Evolutionary conservation across 2,113 vertebrate species (phyloP), one percentile per base, ranked within the genome.

Genomic region (Callionymus lyra): DNA sequence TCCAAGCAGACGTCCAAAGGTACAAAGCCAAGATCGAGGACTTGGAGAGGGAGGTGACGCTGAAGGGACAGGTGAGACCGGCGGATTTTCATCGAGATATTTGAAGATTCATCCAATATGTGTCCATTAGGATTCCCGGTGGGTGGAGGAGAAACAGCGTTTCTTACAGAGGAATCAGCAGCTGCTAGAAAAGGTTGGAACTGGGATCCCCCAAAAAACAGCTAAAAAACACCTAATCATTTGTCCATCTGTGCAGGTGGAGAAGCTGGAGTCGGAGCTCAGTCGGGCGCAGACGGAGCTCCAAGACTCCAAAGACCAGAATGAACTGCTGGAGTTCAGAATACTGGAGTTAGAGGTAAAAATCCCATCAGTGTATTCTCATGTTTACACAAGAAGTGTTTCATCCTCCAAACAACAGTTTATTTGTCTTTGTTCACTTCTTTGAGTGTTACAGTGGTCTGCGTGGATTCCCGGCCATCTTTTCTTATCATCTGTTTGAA

Each of bases 11-110:
- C 16, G 83, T 91, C 59, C 86, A 89, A 57, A 87, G 91, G 50
- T 94, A 94, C 41, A 94, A 93, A 82, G 93, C 93, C 70, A 98
- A 98, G 86, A 97, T 98, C 53, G 95, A 99, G 81, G 95, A 99
- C 56, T 79, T 99, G 72, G 91, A 98, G 64, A 97, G 90, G 51
- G 94, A 90, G 16, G 50, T 99, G 59, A 86, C 85, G 36, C 74
- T 88, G 53, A 97, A 88, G 72, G 94, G 95, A 65, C 94, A 99
- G 90, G 95, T 97, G 79, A 55, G 83, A 18, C 27, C 27, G 1
- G 6, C 32, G 38, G 6, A 38, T 8, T n/a, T n/a, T 36, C 12
- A 13, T 2, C 27, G 16, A 33, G 15, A 12, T 44, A 16, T 16
- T 44, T 13, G 31, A 11, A 27, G 12, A 2, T 31, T 3, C 38